These are phyloP conservation scores for Phrynosoma blainvillii DNA, from an alignment of 2,113 vertebrate genomes.

Conservation along the genomic window DNA sequence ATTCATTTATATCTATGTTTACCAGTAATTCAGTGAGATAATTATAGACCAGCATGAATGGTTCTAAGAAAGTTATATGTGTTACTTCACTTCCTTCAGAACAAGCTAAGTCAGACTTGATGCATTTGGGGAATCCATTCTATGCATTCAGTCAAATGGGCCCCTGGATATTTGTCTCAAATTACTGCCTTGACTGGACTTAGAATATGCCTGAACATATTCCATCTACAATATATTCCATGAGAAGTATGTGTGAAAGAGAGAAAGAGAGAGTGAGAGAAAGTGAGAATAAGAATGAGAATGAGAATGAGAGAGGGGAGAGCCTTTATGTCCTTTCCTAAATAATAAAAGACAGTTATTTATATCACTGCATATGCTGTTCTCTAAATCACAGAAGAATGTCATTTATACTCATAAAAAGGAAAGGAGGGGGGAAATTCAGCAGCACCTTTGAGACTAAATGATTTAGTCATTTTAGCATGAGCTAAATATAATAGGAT, in stretches of 20 bases:
- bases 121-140: neutral
- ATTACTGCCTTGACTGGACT: neutral
- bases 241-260: too few relatives aligned
- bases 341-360: neutral
- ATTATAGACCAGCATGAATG: neutral
- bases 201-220: neutral
- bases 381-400: neutral
- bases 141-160: neutral
- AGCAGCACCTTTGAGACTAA: too few relatives aligned
- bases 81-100: neutral
- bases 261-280: too few relatives aligned
- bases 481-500: too few relatives aligned
- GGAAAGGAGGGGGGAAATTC: too few relatives aligned
- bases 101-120: neutral
- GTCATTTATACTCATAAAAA: neutral
- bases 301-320: too few relatives aligned
- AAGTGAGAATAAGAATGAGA: too few relatives aligned
- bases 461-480: too few relatives aligned
- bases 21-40: neutral
- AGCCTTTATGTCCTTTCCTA: neutral
- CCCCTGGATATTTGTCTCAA: neutral
- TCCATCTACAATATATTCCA: neutral
- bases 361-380: neutral
- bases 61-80: neutral
- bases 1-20: neutral